Evolutionary conservation across 2,888 invertebrate species (phyloP).

Genomic region (Euzetes globulus): DNA sequence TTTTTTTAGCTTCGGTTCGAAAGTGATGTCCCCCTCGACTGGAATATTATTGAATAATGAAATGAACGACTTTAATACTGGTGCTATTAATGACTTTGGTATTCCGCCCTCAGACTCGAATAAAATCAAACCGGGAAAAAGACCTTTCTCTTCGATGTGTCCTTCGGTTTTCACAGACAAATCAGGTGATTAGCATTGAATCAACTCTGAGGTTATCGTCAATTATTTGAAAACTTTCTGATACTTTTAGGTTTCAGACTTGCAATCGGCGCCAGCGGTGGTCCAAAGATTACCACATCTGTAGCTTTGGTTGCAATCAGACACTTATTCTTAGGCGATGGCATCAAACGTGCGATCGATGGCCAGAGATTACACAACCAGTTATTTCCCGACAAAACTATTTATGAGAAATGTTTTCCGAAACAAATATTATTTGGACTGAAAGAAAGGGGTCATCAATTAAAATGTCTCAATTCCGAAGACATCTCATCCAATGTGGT

Average conservation of each 20-base stretch:
- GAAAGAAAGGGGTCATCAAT: slow-evolving; percentile 25
- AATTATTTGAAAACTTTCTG: neutral
- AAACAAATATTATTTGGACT: slow-evolving; percentile 26
- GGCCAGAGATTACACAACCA: slow-evolving; percentile 75
- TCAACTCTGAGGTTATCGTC: no score
- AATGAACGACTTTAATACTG: slow-evolving; percentile 47
- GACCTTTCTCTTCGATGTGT: slow-evolving; percentile 54
- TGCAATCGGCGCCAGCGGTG: slow-evolving; percentile 41
- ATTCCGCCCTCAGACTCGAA: slow-evolving; percentile 53
- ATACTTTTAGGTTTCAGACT: slow-evolving; percentile 32
- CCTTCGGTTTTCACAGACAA: slow-evolving; percentile 49
- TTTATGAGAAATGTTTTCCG: slow-evolving; percentile 54
- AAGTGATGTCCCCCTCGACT: slow-evolving; percentile 39
- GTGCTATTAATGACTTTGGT: slow-evolving; percentile 58
- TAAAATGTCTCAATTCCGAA: neutral
- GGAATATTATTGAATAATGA: slow-evolving; percentile 48
- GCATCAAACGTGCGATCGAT: slow-evolving; percentile 69
- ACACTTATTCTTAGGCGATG: slow-evolving; percentile 26
- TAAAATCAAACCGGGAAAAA: slow-evolving; percentile 49
- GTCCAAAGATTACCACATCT: slow-evolving; percentile 44
- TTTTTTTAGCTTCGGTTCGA: slow-evolving; percentile 45
- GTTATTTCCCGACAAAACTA: slow-evolving; percentile 62
- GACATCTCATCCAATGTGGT: slow-evolving; percentile 36
- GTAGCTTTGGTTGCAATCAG: slow-evolving; percentile 45
- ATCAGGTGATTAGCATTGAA: neutral